Conservation (phyloP, 2,797 vertebrate genomes). For the Sebastes kiyomatsui region DNA sequence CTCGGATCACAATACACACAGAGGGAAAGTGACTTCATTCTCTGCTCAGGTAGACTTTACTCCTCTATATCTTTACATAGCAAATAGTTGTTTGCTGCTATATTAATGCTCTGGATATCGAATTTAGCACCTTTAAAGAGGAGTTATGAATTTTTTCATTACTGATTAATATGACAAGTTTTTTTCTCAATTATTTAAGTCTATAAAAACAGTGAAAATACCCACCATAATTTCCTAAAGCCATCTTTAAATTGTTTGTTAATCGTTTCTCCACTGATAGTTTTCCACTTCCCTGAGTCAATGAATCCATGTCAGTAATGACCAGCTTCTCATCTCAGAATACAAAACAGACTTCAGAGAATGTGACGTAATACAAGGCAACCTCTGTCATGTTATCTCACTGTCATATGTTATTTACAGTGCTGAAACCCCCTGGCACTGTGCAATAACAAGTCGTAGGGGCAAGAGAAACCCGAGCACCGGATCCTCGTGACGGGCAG, state of each 20-base stretch:
- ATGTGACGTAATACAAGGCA: constrained; percentile 3
- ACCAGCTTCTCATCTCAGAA: constrained; percentile 10
- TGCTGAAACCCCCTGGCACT: constrained; percentile 21
- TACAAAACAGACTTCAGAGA: neutral
- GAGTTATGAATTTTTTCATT: no score
- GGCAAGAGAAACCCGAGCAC: constrained; percentile 36
- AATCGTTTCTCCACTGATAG: neutral
- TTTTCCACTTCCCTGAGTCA: neutral
- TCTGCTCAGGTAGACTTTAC: neutral
- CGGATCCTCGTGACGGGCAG: constrained; percentile 42
- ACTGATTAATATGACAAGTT: no score
- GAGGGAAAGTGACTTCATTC: neutral
- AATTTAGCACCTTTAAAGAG: no score
- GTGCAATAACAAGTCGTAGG: neutral
- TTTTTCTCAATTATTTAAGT: no score
- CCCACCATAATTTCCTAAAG: neutral
- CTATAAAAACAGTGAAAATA: no score
- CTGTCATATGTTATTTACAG: constrained; percentile 29
- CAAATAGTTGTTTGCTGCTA: no score
- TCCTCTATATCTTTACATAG: no score
- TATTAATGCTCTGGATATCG: neutral
- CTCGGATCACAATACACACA: neutral
- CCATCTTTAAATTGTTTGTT: neutral
- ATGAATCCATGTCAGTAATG: neutral
- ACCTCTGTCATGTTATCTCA: constrained; percentile 12